Percentiles rank a stretch among this genome's conserved stretches.
Evolutionary conservation across 2,888 invertebrate species (phyloP).

Genomic region (Pogonocherus hispidulus): DNA sequence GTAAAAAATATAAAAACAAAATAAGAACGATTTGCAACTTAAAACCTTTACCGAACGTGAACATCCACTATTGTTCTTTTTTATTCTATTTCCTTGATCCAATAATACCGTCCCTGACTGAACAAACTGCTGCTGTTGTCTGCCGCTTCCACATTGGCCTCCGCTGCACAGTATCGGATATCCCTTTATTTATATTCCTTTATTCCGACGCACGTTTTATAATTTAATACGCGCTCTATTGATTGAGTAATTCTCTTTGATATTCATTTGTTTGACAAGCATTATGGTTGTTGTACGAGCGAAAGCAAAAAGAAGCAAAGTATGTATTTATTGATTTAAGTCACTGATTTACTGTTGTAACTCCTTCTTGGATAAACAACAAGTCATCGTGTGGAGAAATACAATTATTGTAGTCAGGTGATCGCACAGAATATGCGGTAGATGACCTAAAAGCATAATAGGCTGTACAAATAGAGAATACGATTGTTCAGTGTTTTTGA

Average conservation of each 20-base stretch:
- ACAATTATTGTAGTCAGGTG: too few relatives aligned
- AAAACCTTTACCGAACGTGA: slow-evolving; percentile 2
- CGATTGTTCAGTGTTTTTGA: too few relatives aligned
- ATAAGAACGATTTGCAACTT: slow-evolving; percentile 6
- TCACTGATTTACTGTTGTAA: background rate
- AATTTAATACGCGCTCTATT: slow-evolving; percentile 52
- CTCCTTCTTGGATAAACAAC: background rate
- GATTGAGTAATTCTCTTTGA: slow-evolving; percentile 51
- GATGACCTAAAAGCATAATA: too few relatives aligned
- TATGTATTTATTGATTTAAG: slow-evolving; percentile 18
- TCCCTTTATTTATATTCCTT: slow-evolving; percentile 51
- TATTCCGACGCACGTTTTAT: slow-evolving; percentile 52
- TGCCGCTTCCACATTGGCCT: slow-evolving; percentile 48
- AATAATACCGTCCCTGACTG: slow-evolving; percentile 27
- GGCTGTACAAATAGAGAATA: too few relatives aligned
- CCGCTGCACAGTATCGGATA: slow-evolving; percentile 50
- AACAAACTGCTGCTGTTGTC: slow-evolving; percentile 28
- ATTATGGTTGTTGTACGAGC: slow-evolving; percentile 41
- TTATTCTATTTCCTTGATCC: slow-evolving; percentile 31
- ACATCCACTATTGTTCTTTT: slow-evolving; percentile 19
- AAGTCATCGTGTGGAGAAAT: background rate
- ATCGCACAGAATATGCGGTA: too few relatives aligned
- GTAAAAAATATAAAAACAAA: background rate
- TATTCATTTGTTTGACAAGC: slow-evolving; percentile 50
- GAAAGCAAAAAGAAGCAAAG: slow-evolving; percentile 28